Evolutionary conservation across 2,888 invertebrate species (phyloP).

Genomic region (Andrena chrysosceles): DNA sequence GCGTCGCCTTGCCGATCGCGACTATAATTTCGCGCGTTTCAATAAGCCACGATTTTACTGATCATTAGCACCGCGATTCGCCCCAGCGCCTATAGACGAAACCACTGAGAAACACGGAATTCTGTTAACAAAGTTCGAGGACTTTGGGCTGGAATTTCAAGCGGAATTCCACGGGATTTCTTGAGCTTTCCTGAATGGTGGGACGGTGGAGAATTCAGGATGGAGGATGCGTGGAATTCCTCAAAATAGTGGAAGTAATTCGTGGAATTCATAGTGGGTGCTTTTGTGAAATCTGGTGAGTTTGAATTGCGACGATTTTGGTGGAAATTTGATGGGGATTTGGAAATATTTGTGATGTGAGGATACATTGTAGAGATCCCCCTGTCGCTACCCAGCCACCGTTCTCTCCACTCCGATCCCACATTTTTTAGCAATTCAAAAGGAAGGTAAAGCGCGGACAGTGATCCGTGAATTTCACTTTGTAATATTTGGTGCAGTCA

Average conservation of each 20-base stretch:
- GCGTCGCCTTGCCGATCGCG: conserved; percentile 44
- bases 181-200: too few relatives aligned
- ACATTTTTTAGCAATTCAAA: conserved; percentile 56
- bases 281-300: too few relatives aligned
- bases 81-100: background rate
- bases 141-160: background rate
- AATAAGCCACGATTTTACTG: conserved; percentile 79
- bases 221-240: background rate
- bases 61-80: conserved; percentile 73
- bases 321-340: too few relatives aligned
- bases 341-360: too few relatives aligned
- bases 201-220: background rate
- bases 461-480: conserved; percentile 79
- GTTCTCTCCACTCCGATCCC: background rate
- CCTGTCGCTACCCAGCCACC: background rate
- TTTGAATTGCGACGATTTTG: too few relatives aligned
- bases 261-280: background rate
- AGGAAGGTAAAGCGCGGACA: conserved; percentile 69
- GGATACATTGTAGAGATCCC: too few relatives aligned
- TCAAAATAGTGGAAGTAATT: background rate
- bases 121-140: background rate
- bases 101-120: background rate
- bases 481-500: conserved; percentile 74
- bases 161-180: background rate
- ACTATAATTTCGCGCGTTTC: conserved; percentile 81